These are phyloP conservation scores for Serranus cabrilla DNA, from an alignment of 2,797 vertebrate species.

Conservation along the genomic window DNA sequence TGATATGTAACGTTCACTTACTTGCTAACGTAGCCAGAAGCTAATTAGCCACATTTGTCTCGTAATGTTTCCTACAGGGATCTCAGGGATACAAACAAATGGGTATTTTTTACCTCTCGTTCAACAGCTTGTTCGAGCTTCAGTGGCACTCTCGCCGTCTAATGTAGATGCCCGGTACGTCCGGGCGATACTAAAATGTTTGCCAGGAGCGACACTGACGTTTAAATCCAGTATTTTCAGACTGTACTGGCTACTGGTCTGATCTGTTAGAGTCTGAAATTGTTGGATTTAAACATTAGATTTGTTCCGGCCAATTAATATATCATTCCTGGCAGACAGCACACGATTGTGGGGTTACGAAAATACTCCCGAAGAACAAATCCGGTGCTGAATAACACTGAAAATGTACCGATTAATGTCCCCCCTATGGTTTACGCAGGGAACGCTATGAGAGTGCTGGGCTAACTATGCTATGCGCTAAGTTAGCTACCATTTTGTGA, in stretches of 20 bases:
- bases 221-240: background rate
- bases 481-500: no score
- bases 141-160: background rate
- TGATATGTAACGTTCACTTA: background rate
- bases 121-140: background rate
- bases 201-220: background rate
- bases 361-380: background rate
- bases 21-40: background rate
- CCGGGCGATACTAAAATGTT: background rate
- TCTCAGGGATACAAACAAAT: no score
- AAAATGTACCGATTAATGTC: background rate
- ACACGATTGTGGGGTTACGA: background rate
- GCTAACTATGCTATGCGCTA: background rate
- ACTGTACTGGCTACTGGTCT: no score
- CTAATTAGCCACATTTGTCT: background rate
- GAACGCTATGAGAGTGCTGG: background rate
- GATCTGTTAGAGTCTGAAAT: no score
- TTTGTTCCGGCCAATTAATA: fast-evolving
- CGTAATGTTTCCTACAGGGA: background rate
- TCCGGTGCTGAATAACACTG: no score
- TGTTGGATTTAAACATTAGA: background rate
- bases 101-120: background rate
- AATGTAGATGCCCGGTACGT: fast-evolving
- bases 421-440: background rate
- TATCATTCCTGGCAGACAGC: background rate